Evolutionary conservation across 2,797 vertebrate genomes (phyloP).

Genomic region (Tapirus indicus): DNA sequence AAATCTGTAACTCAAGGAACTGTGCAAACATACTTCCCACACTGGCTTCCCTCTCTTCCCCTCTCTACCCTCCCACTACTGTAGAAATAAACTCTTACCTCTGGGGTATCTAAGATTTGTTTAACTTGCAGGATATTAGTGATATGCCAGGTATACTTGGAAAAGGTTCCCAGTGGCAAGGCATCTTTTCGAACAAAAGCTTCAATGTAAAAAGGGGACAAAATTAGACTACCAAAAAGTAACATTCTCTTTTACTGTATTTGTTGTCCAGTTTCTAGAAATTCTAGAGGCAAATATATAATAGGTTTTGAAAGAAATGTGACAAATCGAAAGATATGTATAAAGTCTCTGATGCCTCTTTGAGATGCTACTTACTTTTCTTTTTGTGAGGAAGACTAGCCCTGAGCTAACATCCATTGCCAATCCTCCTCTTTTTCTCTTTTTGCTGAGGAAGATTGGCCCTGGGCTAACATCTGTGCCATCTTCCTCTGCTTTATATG

Average conservation of each 20-base stretch:
- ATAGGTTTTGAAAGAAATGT: conserved; percentile 31
- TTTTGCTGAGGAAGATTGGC: too few species aligned
- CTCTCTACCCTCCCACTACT: not conserved
- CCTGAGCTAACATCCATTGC: too few species aligned
- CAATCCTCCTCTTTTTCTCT: too few species aligned
- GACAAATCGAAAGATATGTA: not conserved
- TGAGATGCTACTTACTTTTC: conserved; percentile 16
- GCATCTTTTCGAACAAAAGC: conserved; percentile 93
- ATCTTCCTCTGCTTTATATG: too few species aligned
- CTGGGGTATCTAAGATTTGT: conserved; percentile 94
- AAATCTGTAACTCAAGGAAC: not conserved
- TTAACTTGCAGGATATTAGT: conserved; percentile 94
- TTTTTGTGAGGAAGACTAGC: too few species aligned
- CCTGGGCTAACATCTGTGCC: too few species aligned
- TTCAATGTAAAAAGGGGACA: conserved; percentile 81
- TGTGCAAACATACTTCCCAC: not conserved
- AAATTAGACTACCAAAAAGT: conserved; percentile 44
- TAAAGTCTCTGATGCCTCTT: conserved; percentile 6
- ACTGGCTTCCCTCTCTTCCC: not conserved
- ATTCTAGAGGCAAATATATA: conserved; percentile 40
- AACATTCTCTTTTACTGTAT: not conserved
- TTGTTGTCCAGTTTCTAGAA: not conserved
- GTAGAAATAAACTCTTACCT: conserved; percentile 89
- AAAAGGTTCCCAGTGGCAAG: conserved; percentile 93
- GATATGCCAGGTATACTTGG: conserved; percentile 97